Conservation (phyloP, 2,888 invertebrate species). For the Drosophila parthenogenetica region DNA sequence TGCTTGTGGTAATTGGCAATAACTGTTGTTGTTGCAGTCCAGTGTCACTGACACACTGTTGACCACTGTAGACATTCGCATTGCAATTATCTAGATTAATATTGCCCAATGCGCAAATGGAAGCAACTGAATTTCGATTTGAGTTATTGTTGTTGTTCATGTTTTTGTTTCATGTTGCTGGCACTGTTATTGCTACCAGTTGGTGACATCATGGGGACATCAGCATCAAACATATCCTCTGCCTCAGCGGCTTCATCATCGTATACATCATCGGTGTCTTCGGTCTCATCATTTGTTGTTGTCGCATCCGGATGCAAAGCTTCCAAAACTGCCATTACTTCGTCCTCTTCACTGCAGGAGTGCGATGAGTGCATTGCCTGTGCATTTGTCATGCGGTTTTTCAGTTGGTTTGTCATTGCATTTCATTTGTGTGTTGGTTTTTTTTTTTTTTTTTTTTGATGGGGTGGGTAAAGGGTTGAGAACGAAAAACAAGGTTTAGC, state of each 20-base stretch:
- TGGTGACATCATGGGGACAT: constrained; percentile 76
- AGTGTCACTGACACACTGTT: constrained; percentile 53
- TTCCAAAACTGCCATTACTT: constrained; percentile 69
- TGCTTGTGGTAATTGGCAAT: constrained; percentile 66
- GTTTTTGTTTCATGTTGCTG: constrained; percentile 35
- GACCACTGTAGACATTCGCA: constrained; percentile 76
- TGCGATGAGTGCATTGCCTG: constrained; percentile 70
- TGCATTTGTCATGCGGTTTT: constrained; percentile 36
- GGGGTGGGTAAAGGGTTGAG: constrained; percentile 50
- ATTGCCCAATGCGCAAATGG: constrained; percentile 63
- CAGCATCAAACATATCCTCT: constrained; percentile 71
- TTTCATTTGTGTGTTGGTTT: constrained; percentile 19
- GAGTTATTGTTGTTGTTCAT: constrained; percentile 38
- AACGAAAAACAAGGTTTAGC: constrained; percentile 79
- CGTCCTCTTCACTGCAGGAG: constrained; percentile 78
- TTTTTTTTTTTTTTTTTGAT: constrained; percentile 22
- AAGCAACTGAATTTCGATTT: constrained; percentile 38
- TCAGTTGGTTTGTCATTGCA: constrained; percentile 5
- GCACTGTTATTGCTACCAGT: constrained; percentile 69
- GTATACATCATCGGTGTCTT: constrained; percentile 66
- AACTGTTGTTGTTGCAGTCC: constrained; percentile 50
- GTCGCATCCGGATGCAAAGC: constrained; percentile 65
- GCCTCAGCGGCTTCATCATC: constrained; percentile 70
- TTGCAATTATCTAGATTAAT: constrained; percentile 83
- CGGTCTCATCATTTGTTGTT: constrained; percentile 74